Evolutionary conservation across 2,888 invertebrate species (phyloP), one percentile per base, ranked within the genome.

Genomic region (Physocephala rufipes): DNA sequence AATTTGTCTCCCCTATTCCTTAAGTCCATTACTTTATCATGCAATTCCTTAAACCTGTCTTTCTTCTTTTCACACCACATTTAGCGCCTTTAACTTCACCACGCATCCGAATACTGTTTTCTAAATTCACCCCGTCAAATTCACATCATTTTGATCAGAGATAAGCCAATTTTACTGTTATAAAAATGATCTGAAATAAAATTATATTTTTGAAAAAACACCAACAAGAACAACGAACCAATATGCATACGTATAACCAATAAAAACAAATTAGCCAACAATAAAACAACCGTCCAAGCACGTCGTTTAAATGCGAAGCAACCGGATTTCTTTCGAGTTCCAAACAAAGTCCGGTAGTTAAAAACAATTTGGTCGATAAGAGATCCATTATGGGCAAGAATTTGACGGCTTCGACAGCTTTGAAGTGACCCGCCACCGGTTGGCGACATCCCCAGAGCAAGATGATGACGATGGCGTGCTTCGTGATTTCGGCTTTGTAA

Each of bases 341-440:
- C 62, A 53, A 75, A 68, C 79, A 75, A 82, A 82, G 79, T 82
- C 83, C 82, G 80, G 82, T 82, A 82, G 82, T 81, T 82, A 81
- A 82, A n/a, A 82, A 80, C 83, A 81, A 81, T 82, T 82, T 81
- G 73, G 73, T 73, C 76, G 81, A 81, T 81, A 81, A 81, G 79
- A 78, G 82, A 78, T 82, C 82, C 82, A 82, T 82, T 82, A 82
- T 82, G 82, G 82, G 79, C 82, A 82, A 81, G 82, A 79, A 82
- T 82, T 82, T 82, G 82, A 82, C 82, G 82, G 82, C 82, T 82
- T 80, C 78, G 77, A 75, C 76, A 71, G 76, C 79, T 82, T 82
- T 82, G 78, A 80, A 80, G 77, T 81, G 81, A 78, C 36, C 36
- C 36, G 80, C 82, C 82, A 82, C 75, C 74, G 49, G 53, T 43